Conservation (phyloP, 53 echinoderm and acorn worm genomes). For the Pentamera pediparva region DNA sequence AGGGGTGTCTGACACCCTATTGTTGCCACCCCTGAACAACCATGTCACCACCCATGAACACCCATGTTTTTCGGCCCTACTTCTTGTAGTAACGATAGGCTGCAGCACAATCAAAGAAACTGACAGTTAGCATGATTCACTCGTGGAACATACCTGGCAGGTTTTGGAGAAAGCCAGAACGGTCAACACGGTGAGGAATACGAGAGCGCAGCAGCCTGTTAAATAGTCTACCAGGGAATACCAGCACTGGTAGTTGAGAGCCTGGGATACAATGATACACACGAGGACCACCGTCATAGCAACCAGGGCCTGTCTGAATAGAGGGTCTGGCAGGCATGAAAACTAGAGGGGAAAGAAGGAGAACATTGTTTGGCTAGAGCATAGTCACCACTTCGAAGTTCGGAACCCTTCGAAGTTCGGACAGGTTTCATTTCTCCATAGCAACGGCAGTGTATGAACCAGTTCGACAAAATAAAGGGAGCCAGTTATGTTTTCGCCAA, state of each 20-base stretch:
- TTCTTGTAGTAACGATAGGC: too few species aligned
- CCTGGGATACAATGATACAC: constrained; percentile 13
- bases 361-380: neutral
- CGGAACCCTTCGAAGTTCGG: neutral
- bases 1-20: too few species aligned
- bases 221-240: neutral
- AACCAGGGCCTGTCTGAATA: constrained; percentile 19
- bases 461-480: too few species aligned
- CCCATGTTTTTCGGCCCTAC: too few species aligned
- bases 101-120: too few species aligned
- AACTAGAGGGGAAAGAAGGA: neutral
- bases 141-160: neutral
- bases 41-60: too few species aligned
- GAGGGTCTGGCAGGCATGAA: constrained; percentile 23
- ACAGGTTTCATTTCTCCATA: neutral
- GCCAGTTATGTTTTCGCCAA: too few species aligned
- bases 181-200: neutral
- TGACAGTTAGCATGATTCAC: too few species aligned
- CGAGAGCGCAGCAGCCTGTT: neutral
- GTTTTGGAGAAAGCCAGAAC: constrained; percentile 17
- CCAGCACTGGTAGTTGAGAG: neutral
- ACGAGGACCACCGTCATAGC: constrained; percentile 6
- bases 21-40: too few species aligned
- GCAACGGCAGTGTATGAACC: neutral
- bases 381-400: too few species aligned